Conservation (phyloP, 2,113 vertebrate species). For the Pedionomus torquatus region DNA sequence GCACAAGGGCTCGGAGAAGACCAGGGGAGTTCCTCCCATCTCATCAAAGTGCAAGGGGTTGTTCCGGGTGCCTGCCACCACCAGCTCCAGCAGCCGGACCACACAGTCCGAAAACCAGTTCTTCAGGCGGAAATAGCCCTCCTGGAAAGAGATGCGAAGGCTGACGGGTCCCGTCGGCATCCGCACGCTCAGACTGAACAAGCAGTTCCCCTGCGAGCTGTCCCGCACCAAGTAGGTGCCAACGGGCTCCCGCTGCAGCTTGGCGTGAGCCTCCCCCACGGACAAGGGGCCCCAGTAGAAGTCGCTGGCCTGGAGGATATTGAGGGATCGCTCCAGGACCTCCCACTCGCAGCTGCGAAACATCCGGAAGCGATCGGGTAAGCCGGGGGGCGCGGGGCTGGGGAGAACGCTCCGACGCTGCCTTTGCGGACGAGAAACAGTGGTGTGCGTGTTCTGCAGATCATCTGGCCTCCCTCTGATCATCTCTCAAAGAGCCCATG, state of each 20-base stretch:
- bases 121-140: slow-evolving; percentile 68
- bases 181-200: slow-evolving; percentile 65
- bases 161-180: slow-evolving; percentile 46
- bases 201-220: slow-evolving; percentile 71
- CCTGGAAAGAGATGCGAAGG: slow-evolving; percentile 69
- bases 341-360: slow-evolving; percentile 69
- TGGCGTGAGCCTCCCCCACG: slow-evolving; percentile 67
- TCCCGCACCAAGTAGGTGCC: slow-evolving; percentile 77
- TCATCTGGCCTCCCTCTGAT: slow-evolving; percentile 71
- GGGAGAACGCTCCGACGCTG: slow-evolving; percentile 14
- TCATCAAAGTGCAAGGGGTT: slow-evolving; percentile 63
- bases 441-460: slow-evolving; percentile 5
- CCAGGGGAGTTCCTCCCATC: slow-evolving; percentile 59
- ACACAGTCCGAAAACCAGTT: slow-evolving; percentile 59
- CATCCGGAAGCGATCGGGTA: slow-evolving; percentile 61
- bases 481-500: slow-evolving; percentile 75
- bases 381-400: not conserved
- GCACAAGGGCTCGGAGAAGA: slow-evolving; percentile 69
- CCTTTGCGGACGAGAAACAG: slow-evolving; percentile 17
- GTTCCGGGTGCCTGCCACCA: slow-evolving; percentile 49
- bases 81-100: slow-evolving; percentile 63
- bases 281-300: slow-evolving; percentile 78
- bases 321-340: slow-evolving; percentile 69
- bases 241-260: slow-evolving; percentile 47
- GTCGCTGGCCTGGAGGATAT: slow-evolving; percentile 68